Conservation (phyloP, 2,113 vertebrate species). For the Anolis carolinensis region DNA sequence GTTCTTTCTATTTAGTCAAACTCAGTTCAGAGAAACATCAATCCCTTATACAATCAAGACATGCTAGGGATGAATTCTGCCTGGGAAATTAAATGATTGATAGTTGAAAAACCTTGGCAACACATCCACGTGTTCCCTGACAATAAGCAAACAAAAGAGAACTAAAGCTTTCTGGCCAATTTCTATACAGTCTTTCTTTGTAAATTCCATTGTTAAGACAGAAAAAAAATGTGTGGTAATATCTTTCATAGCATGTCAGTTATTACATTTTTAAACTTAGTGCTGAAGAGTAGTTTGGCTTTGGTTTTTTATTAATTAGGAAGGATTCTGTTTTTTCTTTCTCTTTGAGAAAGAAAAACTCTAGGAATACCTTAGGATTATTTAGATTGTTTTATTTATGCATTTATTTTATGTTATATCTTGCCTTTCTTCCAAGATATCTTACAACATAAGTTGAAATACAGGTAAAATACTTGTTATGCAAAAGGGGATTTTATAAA, state of each 20-base stretch:
- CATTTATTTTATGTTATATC: too few relatives aligned
- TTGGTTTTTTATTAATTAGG: conserved; percentile 2
- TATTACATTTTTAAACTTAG: too few relatives aligned
- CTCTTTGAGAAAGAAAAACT: neutral
- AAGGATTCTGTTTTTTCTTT: accelerated
- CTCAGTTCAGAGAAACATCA: conserved; percentile 43
- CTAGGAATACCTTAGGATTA: neutral
- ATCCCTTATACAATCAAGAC: conserved; percentile 23
- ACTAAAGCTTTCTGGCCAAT: neutral
- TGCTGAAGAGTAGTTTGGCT: too few relatives aligned
- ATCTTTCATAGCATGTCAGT: neutral
- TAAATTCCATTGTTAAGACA: neutral
- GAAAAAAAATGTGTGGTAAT: neutral
- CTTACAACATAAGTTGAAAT: too few relatives aligned
- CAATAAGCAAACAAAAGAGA: neutral
- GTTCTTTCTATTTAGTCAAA: conserved; percentile 44
- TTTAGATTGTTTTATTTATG: too few relatives aligned
- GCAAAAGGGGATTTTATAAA: too few relatives aligned
- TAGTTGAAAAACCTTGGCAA: neutral
- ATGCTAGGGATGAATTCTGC: conserved; percentile 31
- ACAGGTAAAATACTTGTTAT: too few relatives aligned
- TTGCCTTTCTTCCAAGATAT: too few relatives aligned
- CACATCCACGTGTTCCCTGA: neutral
- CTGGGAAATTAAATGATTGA: conserved; percentile 32
- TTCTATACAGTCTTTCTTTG: neutral